Evolutionary conservation across 2,888 invertebrate species (phyloP), one percentile per base, ranked within the genome.

Genomic region (Parasteatoda lunata): DNA sequence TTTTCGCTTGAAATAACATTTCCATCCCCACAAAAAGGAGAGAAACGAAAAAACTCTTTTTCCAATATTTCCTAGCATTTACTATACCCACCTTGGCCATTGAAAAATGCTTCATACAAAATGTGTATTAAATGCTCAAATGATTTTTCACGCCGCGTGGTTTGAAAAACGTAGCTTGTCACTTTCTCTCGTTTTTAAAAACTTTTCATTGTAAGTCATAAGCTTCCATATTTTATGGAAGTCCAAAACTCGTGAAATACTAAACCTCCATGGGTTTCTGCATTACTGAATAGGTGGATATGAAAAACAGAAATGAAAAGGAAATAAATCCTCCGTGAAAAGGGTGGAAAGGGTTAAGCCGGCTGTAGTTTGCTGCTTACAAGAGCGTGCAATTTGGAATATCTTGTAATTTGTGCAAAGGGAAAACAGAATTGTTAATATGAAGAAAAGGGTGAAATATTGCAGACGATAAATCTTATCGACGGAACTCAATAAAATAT

Each of bases 251-350:
- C 49, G 15, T 79, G 79, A 72, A 79, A 79, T 79, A 64, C 79
- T 78, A 79, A 64, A 54, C 68, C 5, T 30, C n/a, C 59, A 59
- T 59, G 59, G 45, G 13, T 30, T 65, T 9, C n/a, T 66, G 59
- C 51, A 77, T 65, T 11, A 69, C 13, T 30, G 15, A 47, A 30
- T 45, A 47, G 54, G 47, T 11, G 52, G 9, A 45, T 66, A 68
- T 66, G 54, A 47, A 75, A 65, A 66, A 72, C 66, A 52, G 65
- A 73, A 81, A 81, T 69, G 66, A 81, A 59, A 48, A 0, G 64
- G 59, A 66, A 59, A 81, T 76, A 81, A 81, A 81, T 81, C 73
- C 81, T 75, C n/a, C 52, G 47, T 69, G 59, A 59, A 59, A 59
- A 45, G 68, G 49, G 68, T 68, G 68, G 75, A 75, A 81, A 81